Conservation (phyloP, 2,113 vertebrate genomes). For the Poicephalus meyeri region DNA sequence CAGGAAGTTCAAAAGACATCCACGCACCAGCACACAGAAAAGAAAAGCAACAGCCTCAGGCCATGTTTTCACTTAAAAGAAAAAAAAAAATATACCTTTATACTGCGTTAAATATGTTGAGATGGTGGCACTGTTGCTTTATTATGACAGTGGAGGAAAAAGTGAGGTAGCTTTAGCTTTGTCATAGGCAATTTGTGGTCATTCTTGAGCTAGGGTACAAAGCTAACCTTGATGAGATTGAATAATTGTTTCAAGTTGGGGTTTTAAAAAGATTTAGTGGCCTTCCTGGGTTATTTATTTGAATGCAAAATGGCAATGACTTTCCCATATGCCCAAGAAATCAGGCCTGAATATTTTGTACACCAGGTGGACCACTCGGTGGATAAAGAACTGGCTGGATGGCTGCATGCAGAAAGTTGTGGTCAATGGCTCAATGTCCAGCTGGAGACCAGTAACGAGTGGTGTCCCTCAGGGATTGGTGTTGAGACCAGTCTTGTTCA, state of each 20-base stretch:
- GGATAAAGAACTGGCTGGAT: no score
- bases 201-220: neutral
- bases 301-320: neutral
- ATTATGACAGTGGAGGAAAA: neutral
- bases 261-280: neutral
- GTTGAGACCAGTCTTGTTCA: no score
- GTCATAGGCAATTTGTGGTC: neutral
- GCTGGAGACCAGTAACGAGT: no score
- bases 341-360: neutral
- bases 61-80: neutral
- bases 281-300: neutral
- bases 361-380: no score
- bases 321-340: neutral
- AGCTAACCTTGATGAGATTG: neutral
- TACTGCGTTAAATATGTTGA: neutral
- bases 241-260: neutral
- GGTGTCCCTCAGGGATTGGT: no score
- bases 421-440: no score
- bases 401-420: no score
- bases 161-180: neutral
- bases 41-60: neutral
- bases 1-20: neutral
- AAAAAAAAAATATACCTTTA: neutral
- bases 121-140: neutral
- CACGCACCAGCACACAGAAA: neutral